Base-by-base conservation (phyloP, 2,888 invertebrate genomes). In the Argynnis bischoffii region DNA sequence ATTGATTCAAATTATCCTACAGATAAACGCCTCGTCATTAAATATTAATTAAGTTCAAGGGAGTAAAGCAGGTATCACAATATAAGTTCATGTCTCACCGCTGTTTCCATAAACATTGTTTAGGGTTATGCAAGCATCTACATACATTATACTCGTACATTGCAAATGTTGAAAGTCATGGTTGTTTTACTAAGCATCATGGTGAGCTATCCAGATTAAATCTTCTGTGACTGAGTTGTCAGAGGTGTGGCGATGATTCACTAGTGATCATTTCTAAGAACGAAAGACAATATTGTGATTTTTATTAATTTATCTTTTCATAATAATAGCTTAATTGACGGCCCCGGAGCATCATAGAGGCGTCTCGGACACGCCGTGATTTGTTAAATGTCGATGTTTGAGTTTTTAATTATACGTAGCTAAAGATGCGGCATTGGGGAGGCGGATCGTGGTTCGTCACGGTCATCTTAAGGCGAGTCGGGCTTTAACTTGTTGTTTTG, bases 381-480 rank as follows among this genome's bases (percentile, higher is more conserved):
- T 90, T 88, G 89, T 89, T 86, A 82, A 82, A 85, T 86, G 90
- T 89, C 90, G 87, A 87, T 88, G 84, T 87, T 90, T 89, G 87
- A 90, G 87, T 87, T 90, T 90, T 90, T 91, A 92, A 91, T 91
- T 91, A 88, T 77, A 88, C 88, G 85, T 85, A 87, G 88, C 89
- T 86, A 90, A 90, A 90, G 84, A 83, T 80, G 78, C 83, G 84
- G 85, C 87, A 87, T 90, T 88, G 87, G 83, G 81, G 81, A 81
- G 89, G 85, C 86, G 88, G 86, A 82, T 63, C 84, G 80, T 79
- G 78, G 83, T 87, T 88, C 83, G 89, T 87, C 88, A 86, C 85
- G 87, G 86, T 74, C 79, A 78, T 86, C 82, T 81, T 79, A 15
- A 48, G 78, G 78, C 78, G 72, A 73, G 66, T 76, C 64, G 74